phyloP scores from a whole-genome alignment of 1,140 invertebrate genomes.

The Drosophila tani region DNA sequence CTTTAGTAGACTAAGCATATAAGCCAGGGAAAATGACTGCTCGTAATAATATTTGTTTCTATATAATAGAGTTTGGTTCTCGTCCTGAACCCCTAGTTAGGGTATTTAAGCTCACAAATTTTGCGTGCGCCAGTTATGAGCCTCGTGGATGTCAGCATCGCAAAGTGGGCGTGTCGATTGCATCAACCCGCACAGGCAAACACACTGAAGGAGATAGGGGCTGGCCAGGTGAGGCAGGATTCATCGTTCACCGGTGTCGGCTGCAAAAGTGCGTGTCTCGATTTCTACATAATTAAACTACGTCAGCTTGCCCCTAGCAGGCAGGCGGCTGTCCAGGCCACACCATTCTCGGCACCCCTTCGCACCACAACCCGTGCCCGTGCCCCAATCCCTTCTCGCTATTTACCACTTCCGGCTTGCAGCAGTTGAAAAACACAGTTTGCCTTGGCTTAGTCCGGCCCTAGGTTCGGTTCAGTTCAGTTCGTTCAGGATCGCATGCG shows the following conservation, averaged over 20 bases:
- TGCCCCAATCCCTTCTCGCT: neutral
- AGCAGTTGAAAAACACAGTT: slow-evolving; percentile 52
- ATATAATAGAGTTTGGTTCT: no score
- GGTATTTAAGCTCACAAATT: slow-evolving; percentile 52
- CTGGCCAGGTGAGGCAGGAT: neutral
- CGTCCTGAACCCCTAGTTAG: neutral
- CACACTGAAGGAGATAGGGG: slow-evolving; percentile 2
- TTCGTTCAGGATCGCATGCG: slow-evolving; percentile 19
- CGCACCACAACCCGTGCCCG: no score
- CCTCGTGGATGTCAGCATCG: slow-evolving; percentile 35
- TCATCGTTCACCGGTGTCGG: slow-evolving; percentile 53
- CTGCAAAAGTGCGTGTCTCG: slow-evolving; percentile 80
- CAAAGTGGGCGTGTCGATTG: slow-evolving; percentile 69
- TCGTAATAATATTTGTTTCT: neutral
- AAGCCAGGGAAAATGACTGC: neutral
- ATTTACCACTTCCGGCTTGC: slow-evolving; percentile 73
- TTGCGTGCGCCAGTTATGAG: slow-evolving; percentile 54
- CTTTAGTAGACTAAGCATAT: no score
- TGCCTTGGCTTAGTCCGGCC: slow-evolving; percentile 34
- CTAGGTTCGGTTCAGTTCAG: slow-evolving; percentile 26
- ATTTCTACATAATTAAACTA: slow-evolving; percentile 83
- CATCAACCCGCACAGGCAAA: slow-evolving; percentile 32
- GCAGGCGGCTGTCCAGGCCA: slow-evolving; percentile 18
- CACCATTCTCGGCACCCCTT: neutral
- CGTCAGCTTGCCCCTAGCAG: slow-evolving; percentile 49